phyloP scores from a whole-genome alignment of 2,113 vertebrate species.

The Podocnemis expansa region DNA sequence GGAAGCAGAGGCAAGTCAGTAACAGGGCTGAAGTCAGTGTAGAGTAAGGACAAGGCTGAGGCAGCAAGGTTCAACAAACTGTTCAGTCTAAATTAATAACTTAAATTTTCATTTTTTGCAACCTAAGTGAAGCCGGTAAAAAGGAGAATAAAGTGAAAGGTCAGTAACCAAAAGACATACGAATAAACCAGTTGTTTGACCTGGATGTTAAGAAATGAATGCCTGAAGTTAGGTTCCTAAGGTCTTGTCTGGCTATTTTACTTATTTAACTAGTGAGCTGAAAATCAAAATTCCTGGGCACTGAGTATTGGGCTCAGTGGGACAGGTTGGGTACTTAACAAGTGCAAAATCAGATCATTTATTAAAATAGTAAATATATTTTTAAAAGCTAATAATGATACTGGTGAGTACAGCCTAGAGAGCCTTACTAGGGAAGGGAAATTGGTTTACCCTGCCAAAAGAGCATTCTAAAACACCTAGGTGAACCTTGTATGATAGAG shows the following conservation, averaged over 20 bases:
- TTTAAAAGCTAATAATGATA: neutral
- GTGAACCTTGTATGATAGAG: neutral
- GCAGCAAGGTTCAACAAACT: too few relatives aligned
- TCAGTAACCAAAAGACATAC: neutral
- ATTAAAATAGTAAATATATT: neutral
- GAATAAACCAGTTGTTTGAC: neutral
- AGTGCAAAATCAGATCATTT: neutral
- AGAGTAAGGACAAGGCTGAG: too few relatives aligned
- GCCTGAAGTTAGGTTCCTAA: neutral
- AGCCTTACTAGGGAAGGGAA: neutral
- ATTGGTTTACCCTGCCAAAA: neutral
- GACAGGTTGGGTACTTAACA: neutral
- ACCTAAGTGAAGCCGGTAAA: rapidly evolving
- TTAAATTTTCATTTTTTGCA: too few relatives aligned
- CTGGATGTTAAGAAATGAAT: neutral
- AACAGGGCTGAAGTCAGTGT: too few relatives aligned
- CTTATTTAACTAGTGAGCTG: neutral
- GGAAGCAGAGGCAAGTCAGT: too few relatives aligned
- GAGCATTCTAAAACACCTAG: neutral
- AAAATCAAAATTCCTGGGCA: neutral
- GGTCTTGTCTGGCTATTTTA: neutral
- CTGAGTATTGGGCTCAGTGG: neutral
- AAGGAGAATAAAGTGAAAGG: neutral
- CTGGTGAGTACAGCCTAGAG: neutral
- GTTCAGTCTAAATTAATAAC: neutral